Conservation (phyloP, 2,797 vertebrate genomes). For the Lepilemur ruficaudatus region DNA sequence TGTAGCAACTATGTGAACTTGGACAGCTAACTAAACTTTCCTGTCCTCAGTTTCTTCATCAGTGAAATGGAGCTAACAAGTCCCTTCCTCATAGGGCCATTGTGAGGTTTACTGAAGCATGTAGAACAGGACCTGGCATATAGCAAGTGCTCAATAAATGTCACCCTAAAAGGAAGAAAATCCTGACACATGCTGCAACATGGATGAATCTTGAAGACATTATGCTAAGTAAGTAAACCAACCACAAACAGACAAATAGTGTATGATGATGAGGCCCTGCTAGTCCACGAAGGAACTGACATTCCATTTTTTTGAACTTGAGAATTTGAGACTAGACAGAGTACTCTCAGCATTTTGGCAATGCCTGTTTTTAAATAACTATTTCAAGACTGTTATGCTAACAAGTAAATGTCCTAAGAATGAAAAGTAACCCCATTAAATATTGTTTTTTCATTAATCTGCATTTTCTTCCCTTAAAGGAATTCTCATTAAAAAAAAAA, state of each 20-base stretch:
- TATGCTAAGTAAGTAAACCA: background rate
- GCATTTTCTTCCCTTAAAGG: background rate
- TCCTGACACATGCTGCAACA: background rate
- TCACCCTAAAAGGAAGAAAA: background rate
- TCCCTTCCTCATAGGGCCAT: background rate
- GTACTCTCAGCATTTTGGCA: background rate
- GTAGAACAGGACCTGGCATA: background rate
- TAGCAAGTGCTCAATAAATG: background rate
- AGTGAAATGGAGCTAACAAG: background rate
- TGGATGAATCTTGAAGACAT: background rate
- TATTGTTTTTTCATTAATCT: background rate
- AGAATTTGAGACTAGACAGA: background rate
- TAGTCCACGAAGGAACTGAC: background rate
- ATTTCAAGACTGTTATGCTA: background rate
- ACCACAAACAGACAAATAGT: background rate
- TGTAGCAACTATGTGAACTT: background rate
- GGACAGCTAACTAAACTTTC: background rate
- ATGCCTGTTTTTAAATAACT: background rate
- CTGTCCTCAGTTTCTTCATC: background rate
- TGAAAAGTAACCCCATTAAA: background rate
- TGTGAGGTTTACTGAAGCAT: background rate
- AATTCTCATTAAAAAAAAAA: background rate
- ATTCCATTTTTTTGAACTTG: background rate
- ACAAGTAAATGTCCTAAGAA: background rate
- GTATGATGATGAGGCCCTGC: background rate